Base-by-base conservation (phyloP, 2,797 vertebrate species). In the Nannoperca obscura region DNA sequence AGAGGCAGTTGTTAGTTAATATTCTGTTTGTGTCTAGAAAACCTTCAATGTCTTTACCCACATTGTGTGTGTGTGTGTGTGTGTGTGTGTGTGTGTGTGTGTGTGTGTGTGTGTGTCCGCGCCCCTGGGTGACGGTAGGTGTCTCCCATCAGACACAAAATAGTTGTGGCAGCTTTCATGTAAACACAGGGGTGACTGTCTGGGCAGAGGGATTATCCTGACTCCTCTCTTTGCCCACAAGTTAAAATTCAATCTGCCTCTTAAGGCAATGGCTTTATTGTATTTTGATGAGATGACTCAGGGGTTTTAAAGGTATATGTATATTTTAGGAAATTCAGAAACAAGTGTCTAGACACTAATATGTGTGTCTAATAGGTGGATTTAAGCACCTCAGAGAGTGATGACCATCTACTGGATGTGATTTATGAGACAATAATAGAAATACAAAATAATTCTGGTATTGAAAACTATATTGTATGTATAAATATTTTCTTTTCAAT, bases 181-280 rank as follows among this genome's bases (percentile, higher is more conserved):
- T 61, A 54, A 71, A 84, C 79, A 86, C 47, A 49, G 58, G 52
- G 76, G 52, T 79, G 71, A 87, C 59, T 82, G 80, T 78, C 80
- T 74, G 44, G 76, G 34, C 65, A 73, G 5, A 53, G 38, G 10
- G 20, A 14, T 14, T 44, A 49, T n/a, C 24, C 58, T 44, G 30
- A 60, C 66, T 73, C 52, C 8, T 69, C 12, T 53, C 24, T 62
- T 77, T 68, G 30, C 5, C 47, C 27, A 40, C 59, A 62, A 72
- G 30, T 58, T 59, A 64, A 49, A 71, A 77, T 70, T 58, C 22
- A 58, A 47, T 65, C 34, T 24, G 47, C 34, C 58, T 76, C 59
- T 67, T 40, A 19, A 71, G 42, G 69, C 66, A 5, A 30, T 46
- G 19, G 22, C 40, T 81, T 81, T 59, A 69, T 71, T 53, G 34